Base-by-base conservation (phyloP, 2,888 invertebrate species). In the Andricus quercusramuli region DNA sequence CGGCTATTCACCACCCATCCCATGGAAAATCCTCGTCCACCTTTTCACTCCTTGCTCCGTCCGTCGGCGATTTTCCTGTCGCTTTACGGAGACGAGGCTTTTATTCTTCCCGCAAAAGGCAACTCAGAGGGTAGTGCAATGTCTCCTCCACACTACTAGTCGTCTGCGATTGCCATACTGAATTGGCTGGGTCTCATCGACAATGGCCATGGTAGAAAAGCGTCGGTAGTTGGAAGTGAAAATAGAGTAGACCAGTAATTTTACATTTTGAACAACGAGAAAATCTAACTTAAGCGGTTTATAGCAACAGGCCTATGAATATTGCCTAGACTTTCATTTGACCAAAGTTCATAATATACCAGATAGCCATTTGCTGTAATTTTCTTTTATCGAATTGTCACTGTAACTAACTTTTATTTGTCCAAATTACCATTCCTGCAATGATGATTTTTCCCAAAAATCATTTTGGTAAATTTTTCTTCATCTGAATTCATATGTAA, bases 1-100 rank as follows among this genome's bases (percentile, higher is more conserved):
- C 84, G 85, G 85, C 87, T 83, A 87, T 89, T 88, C 70, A 70
- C 29, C 68, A 6, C 17, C 47, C 80, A 68, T 56, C 62, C 78
- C 59, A 62, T 62, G 56, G 56, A n/a, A 74, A 32, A 64, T 77
- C 68, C 65, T 77, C 74, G n/a, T 66, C 77, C 79, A 79, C 78
- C 78, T 76, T 78, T 64, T 74, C 77, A 51, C 68, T 44, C n/a
- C 41, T 32, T 66, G 25, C 56, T 77, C 66, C 67, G 80, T 82
- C 80, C 70, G 76, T 82, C 67, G 66, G 25, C 68, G 77, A 37
- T 78, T 74, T 74, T 67, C 62, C 78, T 80, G 66, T 82, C 78
- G 74, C 70, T 64, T 64, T 15, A 64, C 64, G 25, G 15, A 64
- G 64, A 64, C 29, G 29, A 17, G 64, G 64, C 59, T 37, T 77